Base-by-base conservation (phyloP, 2,797 vertebrate genomes). In the Sebastes vulpes region DNA sequence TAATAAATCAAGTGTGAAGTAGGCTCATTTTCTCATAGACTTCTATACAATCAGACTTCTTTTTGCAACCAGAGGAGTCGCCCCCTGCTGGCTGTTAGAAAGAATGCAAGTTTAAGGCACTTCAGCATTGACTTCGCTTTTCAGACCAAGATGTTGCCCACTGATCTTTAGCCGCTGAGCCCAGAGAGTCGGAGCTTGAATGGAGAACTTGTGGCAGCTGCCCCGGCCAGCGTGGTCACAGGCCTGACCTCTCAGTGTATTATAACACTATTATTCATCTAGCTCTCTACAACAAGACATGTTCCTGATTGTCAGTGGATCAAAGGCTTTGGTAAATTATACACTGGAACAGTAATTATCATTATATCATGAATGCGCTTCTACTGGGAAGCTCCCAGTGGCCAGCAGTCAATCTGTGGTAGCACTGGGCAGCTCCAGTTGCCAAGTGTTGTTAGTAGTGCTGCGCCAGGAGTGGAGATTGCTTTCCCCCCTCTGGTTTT, bases 371-470 rank as follows among this genome's bases (percentile, higher is more conserved):
- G 26, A 63, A 68, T 67, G 9, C 4, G 58, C 54, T 38, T 56
- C 21, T 3, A 42, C 64, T 77, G 61, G 60, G 4, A 84, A 32
- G 77, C 52, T 83, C 64, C 5, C 59, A 74, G 79, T 73, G 68
- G 67, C 52, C 56, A 21, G 56, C 65, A 54, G 53, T 74, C 46
- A 59, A 75, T 35, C 57, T 60, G 56, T 65, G 56, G 64, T 5
- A 26, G 54, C 25, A 52, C 35, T 63, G 59, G 20, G 67, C 11
- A 64, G 79, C 72, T 32, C 25, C 7, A 16, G 59, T 42, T 69
- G 69, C 80, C 84, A 80, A 71, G 79, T 72, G 68, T 28, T 67
- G 74, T 59, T 78, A 65, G 72, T 69, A 84, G 38, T 9, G 3
- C 29, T 18, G 65, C 52, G 74, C 79, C 68, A 79, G 65, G 79